These are phyloP conservation scores for Brachypodius melanocephalos DNA, from an alignment of 2,113 vertebrate genomes.

Conservation along the genomic window DNA sequence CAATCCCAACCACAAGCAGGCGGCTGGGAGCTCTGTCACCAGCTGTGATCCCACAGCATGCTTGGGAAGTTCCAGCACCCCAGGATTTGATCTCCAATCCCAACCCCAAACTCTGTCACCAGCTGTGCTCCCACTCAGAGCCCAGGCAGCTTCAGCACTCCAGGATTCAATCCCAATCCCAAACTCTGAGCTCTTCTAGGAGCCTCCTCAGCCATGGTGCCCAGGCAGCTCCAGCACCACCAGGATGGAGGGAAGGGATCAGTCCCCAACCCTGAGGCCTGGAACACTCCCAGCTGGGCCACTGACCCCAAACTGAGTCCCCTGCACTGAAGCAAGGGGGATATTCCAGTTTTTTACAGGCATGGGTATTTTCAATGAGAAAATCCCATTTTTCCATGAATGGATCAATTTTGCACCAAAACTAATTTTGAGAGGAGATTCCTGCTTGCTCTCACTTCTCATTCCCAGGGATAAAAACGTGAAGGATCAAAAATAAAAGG, in stretches of 20 bases:
- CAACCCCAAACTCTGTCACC: background rate
- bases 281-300: background rate
- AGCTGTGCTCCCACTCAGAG: background rate
- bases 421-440: background rate
- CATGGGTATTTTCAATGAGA: background rate
- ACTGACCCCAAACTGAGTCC: accelerated
- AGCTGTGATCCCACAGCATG: accelerated
- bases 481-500: background rate
- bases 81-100: too few species aligned
- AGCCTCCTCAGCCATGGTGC: background rate
- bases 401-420: accelerated
- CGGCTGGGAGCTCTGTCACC: background rate
- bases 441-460: background rate
- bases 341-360: background rate
- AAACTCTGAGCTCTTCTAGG: background rate
- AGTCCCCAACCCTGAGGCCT: background rate
- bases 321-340: background rate
- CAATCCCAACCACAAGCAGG: background rate
- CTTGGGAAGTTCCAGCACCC: too few species aligned
- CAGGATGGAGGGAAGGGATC: background rate
- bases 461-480: background rate
- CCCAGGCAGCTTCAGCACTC: too few species aligned
- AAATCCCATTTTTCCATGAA: background rate
- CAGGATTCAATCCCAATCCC: background rate
- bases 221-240: background rate